phyloP scores from a whole-genome alignment of 2,113 vertebrate genomes.

The Barbus barbus region DNA sequence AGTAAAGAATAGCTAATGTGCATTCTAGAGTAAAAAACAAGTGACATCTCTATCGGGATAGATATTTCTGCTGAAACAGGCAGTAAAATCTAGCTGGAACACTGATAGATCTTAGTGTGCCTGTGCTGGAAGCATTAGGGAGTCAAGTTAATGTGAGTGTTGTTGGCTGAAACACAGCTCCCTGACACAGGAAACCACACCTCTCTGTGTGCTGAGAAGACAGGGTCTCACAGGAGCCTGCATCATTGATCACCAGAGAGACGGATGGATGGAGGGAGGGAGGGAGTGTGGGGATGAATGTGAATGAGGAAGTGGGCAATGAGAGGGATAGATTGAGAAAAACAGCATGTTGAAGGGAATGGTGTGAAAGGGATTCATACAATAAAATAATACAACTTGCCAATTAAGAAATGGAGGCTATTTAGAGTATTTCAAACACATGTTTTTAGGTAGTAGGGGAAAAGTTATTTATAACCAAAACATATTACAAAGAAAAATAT shows the following conservation, averaged over 20 bases:
- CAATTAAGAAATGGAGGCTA: neutral
- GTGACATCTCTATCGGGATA: neutral
- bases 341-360: neutral
- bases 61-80: neutral
- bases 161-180: constrained; percentile 26
- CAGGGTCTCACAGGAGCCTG: constrained; percentile 47
- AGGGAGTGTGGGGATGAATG: constrained; percentile 41
- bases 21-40: neutral
- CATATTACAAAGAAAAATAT: too few relatives aligned
- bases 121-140: constrained; percentile 32
- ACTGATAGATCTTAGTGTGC: constrained; percentile 7
- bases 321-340: neutral
- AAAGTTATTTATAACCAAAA: too few relatives aligned
- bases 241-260: constrained; percentile 30
- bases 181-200: constrained; percentile 73
- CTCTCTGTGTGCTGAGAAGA: constrained; percentile 62
- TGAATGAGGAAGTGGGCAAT: constrained; percentile 28
- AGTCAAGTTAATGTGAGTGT: constrained; percentile 43
- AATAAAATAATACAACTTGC: neutral
- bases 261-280: constrained; percentile 31
- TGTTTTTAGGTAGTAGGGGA: too few relatives aligned
- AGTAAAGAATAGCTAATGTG: neutral
- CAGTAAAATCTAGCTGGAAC: neutral
- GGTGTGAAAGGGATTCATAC: neutral
- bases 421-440: neutral